A percentile compares a stretch with the other conserved stretches of the same genome.
Conservation (phyloP, 2,797 vertebrate species). For the Malurus splendens region DNA sequence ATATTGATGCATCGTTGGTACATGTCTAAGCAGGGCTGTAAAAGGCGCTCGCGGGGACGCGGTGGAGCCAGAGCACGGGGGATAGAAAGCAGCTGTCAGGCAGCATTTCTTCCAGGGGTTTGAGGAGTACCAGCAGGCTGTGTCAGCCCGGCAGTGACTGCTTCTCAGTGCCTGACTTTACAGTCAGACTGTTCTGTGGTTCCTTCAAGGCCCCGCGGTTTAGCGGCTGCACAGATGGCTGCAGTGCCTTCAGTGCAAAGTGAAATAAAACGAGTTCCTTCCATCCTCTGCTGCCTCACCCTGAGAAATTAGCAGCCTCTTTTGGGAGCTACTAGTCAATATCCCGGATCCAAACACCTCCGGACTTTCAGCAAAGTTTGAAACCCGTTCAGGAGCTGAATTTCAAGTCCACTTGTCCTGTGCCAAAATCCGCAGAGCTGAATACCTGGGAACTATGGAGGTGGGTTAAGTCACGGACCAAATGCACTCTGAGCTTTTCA, state of each 20-base stretch:
- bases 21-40: background rate
- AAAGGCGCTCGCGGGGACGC: background rate
- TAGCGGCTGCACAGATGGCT: background rate
- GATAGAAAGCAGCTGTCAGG: conserved; percentile 57
- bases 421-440: conserved; percentile 2
- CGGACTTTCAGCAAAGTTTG: background rate
- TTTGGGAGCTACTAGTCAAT: conserved; percentile 42
- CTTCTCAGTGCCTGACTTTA: background rate
- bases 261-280: conserved; percentile 40
- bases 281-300: background rate
- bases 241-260: background rate
- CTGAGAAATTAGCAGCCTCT: conserved; percentile 34
- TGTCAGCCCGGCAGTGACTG: background rate
- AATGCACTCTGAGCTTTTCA: background rate
- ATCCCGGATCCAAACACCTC: conserved; percentile 29
- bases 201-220: conserved; percentile 15
- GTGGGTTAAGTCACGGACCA: background rate
- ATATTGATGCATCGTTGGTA: background rate
- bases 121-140: conserved; percentile 57
- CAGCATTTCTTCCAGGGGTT: conserved; percentile 18
- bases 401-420: background rate
- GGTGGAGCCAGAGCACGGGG: conserved; percentile 12
- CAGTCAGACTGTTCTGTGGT: background rate
- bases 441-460: conserved; percentile 32
- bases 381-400: conserved; percentile 26